Conservation (phyloP, 2,797 vertebrate species). For the Tarsius wallacei region DNA sequence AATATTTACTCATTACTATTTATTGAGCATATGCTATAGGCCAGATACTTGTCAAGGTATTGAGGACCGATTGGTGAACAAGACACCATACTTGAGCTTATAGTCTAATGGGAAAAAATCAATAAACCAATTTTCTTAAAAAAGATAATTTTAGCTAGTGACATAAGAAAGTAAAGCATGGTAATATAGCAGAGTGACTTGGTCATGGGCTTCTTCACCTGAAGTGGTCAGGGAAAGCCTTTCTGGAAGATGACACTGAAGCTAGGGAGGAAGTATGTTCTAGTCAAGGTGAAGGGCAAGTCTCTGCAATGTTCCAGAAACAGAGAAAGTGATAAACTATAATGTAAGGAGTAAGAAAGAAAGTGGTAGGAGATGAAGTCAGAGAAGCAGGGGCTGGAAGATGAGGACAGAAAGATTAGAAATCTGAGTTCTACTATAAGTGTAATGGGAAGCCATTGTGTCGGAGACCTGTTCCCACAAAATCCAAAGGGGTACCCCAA, state of each 20-base stretch:
- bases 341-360: background rate
- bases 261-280: background rate
- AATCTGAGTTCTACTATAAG: background rate
- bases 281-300: background rate
- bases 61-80: background rate
- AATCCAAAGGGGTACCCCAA: too few relatives aligned
- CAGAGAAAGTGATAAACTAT: background rate
- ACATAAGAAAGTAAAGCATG: background rate
- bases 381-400: background rate
- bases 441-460: background rate
- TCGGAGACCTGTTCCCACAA: too few relatives aligned
- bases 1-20: background rate
- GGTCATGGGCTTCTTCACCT: background rate
- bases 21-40: background rate
- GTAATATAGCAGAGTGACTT: background rate
- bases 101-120: background rate
- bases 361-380: background rate
- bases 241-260: background rate
- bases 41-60: background rate
- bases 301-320: background rate
- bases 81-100: background rate
- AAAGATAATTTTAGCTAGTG: background rate
- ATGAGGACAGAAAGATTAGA: background rate
- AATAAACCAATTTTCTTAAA: background rate
- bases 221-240: background rate